Base-by-base conservation (phyloP, 2,113 vertebrate species). In the Channa argus region DNA sequence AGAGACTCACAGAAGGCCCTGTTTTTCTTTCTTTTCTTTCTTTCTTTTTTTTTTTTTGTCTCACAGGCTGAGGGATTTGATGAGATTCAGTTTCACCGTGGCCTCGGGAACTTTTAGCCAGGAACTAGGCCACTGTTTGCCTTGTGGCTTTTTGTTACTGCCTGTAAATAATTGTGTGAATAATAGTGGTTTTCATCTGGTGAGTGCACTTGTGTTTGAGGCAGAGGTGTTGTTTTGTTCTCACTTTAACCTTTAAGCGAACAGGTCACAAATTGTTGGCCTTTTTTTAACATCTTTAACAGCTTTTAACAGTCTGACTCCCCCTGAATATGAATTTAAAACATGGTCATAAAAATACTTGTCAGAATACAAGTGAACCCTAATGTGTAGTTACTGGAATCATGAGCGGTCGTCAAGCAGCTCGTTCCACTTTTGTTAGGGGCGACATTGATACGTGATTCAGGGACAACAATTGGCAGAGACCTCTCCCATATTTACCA, bases 401-500 rank as follows among this genome's bases (percentile, higher is more conserved):
- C 34, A 0, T 36, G 53, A 70, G 38, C 82, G 79, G 71, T 80
- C 83, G 72, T 77, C 62, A 76, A 62, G 64, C 69, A 44, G 78
- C 10, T 63, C 34, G 63, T 56, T n/a, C 12, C 51, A 24, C 11
- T n/a, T 85, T 71, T 84, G 75, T 86, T 46, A 6, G 49, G 49
- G 1, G 51, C 3, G 79, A 89, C 61, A 90, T 8, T 41, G 85
- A 92, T 82, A 82, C 38, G 13, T 24, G n/a, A 56, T 53, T 13
- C 5, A 39, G 51, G 54, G 37, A 63, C 67, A 68, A 61, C 46
- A 38, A 66, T 51, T 66, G 15, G 46, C 1, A 56, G 24, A 14
- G 51, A 52, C 44, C 58, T 75, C 56, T 71, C 45, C 56, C 63
- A 84, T 86, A 87, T 89, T 88, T 87, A 85, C 86, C 60, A 80